Percentiles rank a stretch among this genome's conserved stretches.
Conservation (phyloP, 1,140 invertebrate genomes). For the Drosophila sproati region DNA sequence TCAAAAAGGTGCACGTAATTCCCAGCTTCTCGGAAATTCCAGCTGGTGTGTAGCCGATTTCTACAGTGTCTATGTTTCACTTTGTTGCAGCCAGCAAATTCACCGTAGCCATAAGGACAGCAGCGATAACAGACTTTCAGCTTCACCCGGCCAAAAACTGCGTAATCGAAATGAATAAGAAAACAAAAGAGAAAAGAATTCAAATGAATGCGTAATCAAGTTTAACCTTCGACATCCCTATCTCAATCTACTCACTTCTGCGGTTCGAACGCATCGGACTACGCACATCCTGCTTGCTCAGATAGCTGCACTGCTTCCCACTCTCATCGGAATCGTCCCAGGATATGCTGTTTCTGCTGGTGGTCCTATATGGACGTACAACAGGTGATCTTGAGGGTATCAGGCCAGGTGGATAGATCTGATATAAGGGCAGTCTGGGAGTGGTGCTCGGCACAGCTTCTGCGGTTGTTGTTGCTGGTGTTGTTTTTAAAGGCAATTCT, state of each 20-base stretch:
- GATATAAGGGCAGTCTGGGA: background rate
- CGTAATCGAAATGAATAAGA: background rate
- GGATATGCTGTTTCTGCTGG: slow-evolving; percentile 19
- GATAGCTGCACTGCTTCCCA: slow-evolving; percentile 36
- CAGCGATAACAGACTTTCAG: slow-evolving; percentile 61
- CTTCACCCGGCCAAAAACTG: slow-evolving; percentile 31
- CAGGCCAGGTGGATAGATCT: slow-evolving; percentile 5
- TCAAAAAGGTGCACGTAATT: background rate
- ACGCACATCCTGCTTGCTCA: slow-evolving; percentile 38
- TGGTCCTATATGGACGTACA: background rate
- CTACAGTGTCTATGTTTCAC: slow-evolving; percentile 47
- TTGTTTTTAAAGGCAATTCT: background rate
- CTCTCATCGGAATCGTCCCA: slow-evolving; percentile 18
- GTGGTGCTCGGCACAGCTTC: background rate
- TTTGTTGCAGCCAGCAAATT: slow-evolving; percentile 59
- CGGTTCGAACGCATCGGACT: slow-evolving; percentile 4
- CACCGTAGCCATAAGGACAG: slow-evolving; percentile 45
- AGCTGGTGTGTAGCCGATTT: background rate
- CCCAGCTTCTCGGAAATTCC: background rate
- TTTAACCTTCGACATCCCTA: background rate
- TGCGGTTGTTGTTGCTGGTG: background rate
- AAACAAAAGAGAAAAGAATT: background rate
- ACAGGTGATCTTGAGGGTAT: slow-evolving; percentile 9
- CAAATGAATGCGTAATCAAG: background rate
- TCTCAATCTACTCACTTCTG: slow-evolving; percentile 31